Evolutionary conservation across 2,797 vertebrate species (phyloP).

Genomic region (Diceros bicornis): DNA sequence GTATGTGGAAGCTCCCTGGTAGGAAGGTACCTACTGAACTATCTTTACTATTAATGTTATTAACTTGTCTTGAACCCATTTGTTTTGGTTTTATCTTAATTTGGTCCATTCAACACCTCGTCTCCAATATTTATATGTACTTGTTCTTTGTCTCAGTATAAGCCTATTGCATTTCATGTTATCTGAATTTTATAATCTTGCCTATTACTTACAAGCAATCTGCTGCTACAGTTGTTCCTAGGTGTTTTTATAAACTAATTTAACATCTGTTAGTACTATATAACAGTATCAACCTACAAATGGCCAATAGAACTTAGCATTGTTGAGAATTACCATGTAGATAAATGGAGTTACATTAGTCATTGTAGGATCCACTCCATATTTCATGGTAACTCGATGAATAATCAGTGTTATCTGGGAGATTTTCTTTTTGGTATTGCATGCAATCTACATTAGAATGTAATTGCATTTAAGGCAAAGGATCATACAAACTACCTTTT

Average conservation of each 20-base stretch:
- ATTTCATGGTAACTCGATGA: slow-evolving; percentile 85
- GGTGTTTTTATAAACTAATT: slow-evolving; percentile 90
- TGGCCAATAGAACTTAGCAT: slow-evolving; percentile 84
- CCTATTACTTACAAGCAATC: slow-evolving; percentile 90
- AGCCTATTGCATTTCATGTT: slow-evolving; percentile 86
- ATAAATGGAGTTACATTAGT: slow-evolving; percentile 86
- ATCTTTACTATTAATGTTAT: slow-evolving; percentile 86
- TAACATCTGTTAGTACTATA: slow-evolving; percentile 88
- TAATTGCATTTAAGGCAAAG: slow-evolving; percentile 82
- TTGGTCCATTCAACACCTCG: slow-evolving; percentile 86
- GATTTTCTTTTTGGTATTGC: slow-evolving; percentile 77
- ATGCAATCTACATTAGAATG: slow-evolving; percentile 73
- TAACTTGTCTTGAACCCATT: slow-evolving; percentile 86
- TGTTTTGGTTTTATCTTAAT: slow-evolving; percentile 88
- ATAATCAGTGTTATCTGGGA: slow-evolving; percentile 86
- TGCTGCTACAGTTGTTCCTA: slow-evolving; percentile 88
- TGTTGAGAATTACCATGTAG: slow-evolving; percentile 85
- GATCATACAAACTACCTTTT: slow-evolving; percentile 77
- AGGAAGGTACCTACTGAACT: slow-evolving; percentile 69
- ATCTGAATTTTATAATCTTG: slow-evolving; percentile 89
- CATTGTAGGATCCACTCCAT: slow-evolving; percentile 82
- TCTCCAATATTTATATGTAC: slow-evolving; percentile 79
- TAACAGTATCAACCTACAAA: slow-evolving; percentile 88
- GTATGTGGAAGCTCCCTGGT: slow-evolving; percentile 68
- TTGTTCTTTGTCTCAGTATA: slow-evolving; percentile 75